Evolutionary conservation across 2,888 invertebrate species (phyloP).

Genomic region (Argyresthia goedartella): DNA sequence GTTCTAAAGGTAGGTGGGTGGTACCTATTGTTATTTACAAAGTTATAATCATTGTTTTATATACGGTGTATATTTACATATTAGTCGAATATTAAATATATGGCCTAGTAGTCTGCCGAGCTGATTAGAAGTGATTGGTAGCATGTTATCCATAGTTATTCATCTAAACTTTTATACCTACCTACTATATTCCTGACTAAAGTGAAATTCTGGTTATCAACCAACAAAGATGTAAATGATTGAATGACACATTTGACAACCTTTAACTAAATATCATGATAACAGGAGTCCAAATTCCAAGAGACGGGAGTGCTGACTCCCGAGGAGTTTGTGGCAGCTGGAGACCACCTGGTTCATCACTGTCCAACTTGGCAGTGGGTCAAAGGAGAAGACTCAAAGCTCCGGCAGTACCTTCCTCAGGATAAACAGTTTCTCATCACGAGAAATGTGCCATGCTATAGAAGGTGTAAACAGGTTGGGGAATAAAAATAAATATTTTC

Average conservation of each 20-base stretch:
- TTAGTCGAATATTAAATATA: neutral
- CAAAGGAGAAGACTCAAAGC: slow-evolving; percentile 89
- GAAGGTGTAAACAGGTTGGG: slow-evolving; percentile 89
- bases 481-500: neutral
- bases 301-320: slow-evolving; percentile 99
- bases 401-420: slow-evolving; percentile 89
- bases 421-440: slow-evolving; percentile 98
- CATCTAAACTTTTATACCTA: too few relatives aligned
- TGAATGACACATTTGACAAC: too few relatives aligned
- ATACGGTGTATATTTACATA: neutral
- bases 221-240: too few relatives aligned
- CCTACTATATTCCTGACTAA: too few relatives aligned
- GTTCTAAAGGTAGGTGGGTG: slow-evolving; percentile 87
- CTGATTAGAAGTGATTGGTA: too few relatives aligned
- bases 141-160: too few relatives aligned
- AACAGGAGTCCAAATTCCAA: slow-evolving; percentile 94
- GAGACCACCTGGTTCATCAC: slow-evolving; percentile 98
- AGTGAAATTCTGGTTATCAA: too few relatives aligned
- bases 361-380: slow-evolving; percentile 99
- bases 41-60: neutral
- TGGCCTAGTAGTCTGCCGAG: too few relatives aligned
- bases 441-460: slow-evolving; percentile 95
- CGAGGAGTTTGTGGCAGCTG: slow-evolving; percentile 98
- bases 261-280: neutral
- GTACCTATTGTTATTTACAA: neutral